Evolutionary conservation across 2,888 invertebrate species (phyloP), one percentile per base, ranked within the genome.

Genomic region (Hydrotaea cyrtoneurina): DNA sequence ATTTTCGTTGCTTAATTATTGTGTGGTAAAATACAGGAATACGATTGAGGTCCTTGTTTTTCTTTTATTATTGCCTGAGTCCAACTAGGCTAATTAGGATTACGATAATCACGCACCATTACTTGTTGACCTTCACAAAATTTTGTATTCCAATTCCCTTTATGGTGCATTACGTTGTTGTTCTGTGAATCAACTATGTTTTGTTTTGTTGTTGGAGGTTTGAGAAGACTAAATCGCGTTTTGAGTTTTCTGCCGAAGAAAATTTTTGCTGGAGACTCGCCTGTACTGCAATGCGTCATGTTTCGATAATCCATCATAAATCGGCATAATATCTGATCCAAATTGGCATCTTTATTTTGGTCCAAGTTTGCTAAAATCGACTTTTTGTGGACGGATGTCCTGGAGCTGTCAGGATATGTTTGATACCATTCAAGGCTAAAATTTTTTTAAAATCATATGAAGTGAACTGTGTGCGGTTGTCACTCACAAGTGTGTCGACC

Each of bases 351-450:
- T n/a, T 31, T 19, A n/a, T 50, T 21, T 23, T 10, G 13, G 10
- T 53, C 59, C 15, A 86, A 39, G 46, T 73, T 79, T 43, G 81
- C 80, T 11, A 73, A 62, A 36, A 86, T 76, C 8, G 83, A 80
- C 62, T 81, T 84, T 81, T 88, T 8, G 85, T 88, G 86, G 62
- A 62, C n/a, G 36, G n/a, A 36, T 64, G 59, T 59, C 59, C 59
- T 4, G 59, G 59, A 10, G 26, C 71, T 15, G 46, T 71, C 19
- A 71, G 17, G 5, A 19, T 46, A 21, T 69, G 66, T 21, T 69
- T 69, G 13, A 69, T 69, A 87, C 5, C 26, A 36, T 73, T 73
- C n/a, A 26, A 17, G 7, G 3, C 1, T 15, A 55, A 31, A 57
- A 55, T 55, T n/a, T 39, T 31, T 43, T 69, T 1, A 69, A 69